phyloP scores from a whole-genome alignment of 2,113 vertebrate genomes.

The Tretioscincus oriximinensis region DNA sequence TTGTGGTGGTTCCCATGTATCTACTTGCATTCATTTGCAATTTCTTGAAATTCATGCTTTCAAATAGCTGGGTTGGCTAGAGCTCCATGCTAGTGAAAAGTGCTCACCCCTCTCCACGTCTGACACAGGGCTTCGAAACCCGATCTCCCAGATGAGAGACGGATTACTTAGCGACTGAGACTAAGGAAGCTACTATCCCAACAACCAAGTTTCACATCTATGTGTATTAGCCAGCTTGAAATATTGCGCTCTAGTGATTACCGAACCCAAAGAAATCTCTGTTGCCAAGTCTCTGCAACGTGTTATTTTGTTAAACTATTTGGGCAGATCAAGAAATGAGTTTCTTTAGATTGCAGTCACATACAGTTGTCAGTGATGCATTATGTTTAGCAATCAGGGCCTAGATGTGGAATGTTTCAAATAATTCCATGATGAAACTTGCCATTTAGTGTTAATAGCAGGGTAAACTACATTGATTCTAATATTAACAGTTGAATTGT shows the following conservation, averaged over 20 bases:
- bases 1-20: too few species aligned
- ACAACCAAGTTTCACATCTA: too few species aligned
- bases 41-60: too few species aligned
- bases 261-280: not conserved
- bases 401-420: not conserved
- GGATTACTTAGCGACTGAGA: too few species aligned
- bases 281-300: not conserved
- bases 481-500: not conserved
- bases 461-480: rapidly evolving
- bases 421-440: not conserved
- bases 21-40: too few species aligned
- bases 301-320: conserved; percentile 7
- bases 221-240: not conserved
- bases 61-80: too few species aligned
- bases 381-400: conserved; percentile 14
- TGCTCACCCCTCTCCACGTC: too few species aligned
- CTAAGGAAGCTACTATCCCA: too few species aligned
- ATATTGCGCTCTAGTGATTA: not conserved
- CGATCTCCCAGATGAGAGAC: too few species aligned
- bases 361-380: conserved; percentile 41
- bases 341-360: conserved; percentile 52
- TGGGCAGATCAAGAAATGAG: conserved; percentile 50
- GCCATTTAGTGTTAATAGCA: not conserved
- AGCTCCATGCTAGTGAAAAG: too few species aligned
- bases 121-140: too few species aligned